Percentiles rank a stretch among this genome's conserved stretches.
phyloP scores from a whole-genome alignment of 2,888 invertebrate genomes.

The Latheticus oryzae region DNA sequence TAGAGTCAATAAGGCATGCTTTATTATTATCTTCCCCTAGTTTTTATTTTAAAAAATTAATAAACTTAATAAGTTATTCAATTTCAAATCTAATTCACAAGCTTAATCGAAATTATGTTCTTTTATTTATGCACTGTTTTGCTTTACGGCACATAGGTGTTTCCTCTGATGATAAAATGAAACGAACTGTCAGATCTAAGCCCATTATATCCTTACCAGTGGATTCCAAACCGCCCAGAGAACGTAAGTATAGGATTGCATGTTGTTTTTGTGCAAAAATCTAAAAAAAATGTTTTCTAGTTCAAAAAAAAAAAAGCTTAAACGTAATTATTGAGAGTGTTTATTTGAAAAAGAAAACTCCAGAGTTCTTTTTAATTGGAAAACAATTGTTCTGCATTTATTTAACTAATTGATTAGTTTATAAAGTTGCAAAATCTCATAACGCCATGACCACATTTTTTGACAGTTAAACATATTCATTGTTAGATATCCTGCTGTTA shows the following conservation, averaged over 20 bases:
- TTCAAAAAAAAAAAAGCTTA: constrained; percentile 3
- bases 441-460: too few relatives aligned
- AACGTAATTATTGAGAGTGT: too few relatives aligned
- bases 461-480: too few relatives aligned
- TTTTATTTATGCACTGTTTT: constrained; percentile 47
- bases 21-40: too few relatives aligned
- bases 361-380: too few relatives aligned
- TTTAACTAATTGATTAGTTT: too few relatives aligned
- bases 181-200: constrained; percentile 70
- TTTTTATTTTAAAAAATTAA: too few relatives aligned
- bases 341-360: too few relatives aligned
- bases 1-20: constrained; percentile 6
- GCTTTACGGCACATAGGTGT: constrained; percentile 55
- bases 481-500: too few relatives aligned
- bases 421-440: too few relatives aligned
- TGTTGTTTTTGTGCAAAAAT: constrained; percentile 20
- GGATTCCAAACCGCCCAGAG: constrained; percentile 72
- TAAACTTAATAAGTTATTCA: too few relatives aligned
- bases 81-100: not conserved
- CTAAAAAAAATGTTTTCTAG: not conserved
- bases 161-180: constrained; percentile 61
- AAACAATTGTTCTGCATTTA: too few relatives aligned
- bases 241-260: constrained; percentile 70
- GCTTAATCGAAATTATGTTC: constrained; percentile 26
- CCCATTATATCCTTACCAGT: constrained; percentile 76